These are phyloP conservation scores for Sesia bembeciformis DNA, from an alignment of 2,888 invertebrate genomes.

Conservation along the genomic window DNA sequence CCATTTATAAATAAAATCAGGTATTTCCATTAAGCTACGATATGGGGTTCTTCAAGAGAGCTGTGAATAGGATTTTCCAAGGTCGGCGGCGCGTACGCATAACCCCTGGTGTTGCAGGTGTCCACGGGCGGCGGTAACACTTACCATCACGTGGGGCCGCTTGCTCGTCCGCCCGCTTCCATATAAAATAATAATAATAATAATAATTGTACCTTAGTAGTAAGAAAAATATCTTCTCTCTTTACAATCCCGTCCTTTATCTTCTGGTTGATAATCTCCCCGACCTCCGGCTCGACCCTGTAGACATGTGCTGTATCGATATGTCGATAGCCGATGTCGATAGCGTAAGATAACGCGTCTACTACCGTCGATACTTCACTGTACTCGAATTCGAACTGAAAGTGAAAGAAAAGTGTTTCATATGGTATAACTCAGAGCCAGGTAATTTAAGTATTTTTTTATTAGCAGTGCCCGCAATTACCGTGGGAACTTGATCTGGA, in stretches of 20 bases:
- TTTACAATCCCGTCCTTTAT: slow-evolving; percentile 78
- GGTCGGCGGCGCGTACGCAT: no score
- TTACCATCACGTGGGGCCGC: no score
- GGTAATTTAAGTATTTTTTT: no score
- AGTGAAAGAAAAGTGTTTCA: not conserved
- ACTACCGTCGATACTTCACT: slow-evolving; percentile 34
- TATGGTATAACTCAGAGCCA: not conserved
- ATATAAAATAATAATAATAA: not conserved
- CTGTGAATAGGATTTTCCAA: no score
- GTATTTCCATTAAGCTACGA: no score
- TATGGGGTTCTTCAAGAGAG: no score
- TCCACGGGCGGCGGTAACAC: no score
- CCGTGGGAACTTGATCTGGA: not conserved
- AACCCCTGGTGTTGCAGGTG: no score
- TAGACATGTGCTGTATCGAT: slow-evolving; percentile 84
- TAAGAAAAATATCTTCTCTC: slow-evolving; percentile 80
- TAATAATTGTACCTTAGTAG: slow-evolving; percentile 72
- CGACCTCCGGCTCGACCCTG: slow-evolving; percentile 81
- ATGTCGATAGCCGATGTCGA: slow-evolving; percentile 84
- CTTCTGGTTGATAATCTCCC: slow-evolving; percentile 76
- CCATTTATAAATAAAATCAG: no score
- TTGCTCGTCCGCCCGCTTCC: no score
- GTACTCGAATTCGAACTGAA: slow-evolving; percentile 27
- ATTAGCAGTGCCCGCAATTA: no score
- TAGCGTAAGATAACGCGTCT: slow-evolving; percentile 80